Evolutionary conservation across 2,797 vertebrate genomes (phyloP).

Genomic region (Neomorphus geoffroyi): DNA sequence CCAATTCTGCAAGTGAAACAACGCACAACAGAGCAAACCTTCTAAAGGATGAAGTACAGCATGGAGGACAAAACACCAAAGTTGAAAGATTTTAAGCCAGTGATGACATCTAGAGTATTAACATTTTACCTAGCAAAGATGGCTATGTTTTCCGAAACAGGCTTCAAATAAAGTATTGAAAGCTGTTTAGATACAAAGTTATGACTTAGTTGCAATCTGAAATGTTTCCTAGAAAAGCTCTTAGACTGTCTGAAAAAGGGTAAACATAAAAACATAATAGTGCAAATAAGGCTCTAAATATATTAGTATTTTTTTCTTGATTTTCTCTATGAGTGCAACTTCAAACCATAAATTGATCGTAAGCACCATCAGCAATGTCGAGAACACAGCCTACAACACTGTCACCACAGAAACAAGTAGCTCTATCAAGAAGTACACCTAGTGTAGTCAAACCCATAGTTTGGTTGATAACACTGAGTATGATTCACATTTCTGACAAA

Average conservation of each 20-base stretch:
- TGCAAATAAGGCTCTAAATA: background rate
- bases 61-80: background rate
- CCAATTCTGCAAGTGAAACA: background rate
- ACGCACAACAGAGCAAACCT: background rate
- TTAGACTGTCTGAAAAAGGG: background rate
- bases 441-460: background rate
- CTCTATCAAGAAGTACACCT: background rate
- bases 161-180: background rate
- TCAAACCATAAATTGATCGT: background rate
- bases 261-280: fast-evolving
- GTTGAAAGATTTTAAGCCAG: background rate
- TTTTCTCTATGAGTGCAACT: background rate
- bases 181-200: background rate
- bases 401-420: background rate
- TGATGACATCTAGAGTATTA: background rate
- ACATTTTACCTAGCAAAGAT: background rate
- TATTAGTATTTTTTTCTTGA: background rate
- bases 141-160: background rate
- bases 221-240: background rate
- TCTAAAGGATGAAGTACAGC: background rate
- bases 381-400: background rate
- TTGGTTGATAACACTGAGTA: background rate
- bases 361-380: background rate
- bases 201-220: background rate
- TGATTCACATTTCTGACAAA: background rate